Evolutionary conservation across 2,888 invertebrate genomes (phyloP).

Genomic region (Peribatodes rhomboidaria): DNA sequence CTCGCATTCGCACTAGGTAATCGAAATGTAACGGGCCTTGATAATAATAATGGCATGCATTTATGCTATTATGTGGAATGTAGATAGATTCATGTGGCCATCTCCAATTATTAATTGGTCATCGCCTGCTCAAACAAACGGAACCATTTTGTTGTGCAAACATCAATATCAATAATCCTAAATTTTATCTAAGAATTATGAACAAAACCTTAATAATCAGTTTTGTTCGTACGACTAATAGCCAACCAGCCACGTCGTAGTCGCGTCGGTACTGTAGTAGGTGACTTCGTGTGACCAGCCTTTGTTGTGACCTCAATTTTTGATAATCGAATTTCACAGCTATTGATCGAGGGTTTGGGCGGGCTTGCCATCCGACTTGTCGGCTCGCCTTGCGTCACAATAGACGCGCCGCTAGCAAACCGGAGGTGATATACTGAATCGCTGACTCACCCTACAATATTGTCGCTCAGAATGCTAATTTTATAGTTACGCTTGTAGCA

Average conservation of each 20-base stretch:
- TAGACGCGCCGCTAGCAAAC: constrained; percentile 48
- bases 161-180: no score
- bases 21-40: no score
- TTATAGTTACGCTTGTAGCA: constrained; percentile 81
- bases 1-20: no score
- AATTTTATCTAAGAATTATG: no score
- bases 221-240: not conserved
- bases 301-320: constrained; percentile 63
- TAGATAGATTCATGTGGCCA: no score
- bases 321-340: constrained; percentile 79
- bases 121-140: no score
- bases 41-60: no score
- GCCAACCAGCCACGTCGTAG: not conserved
- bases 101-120: no score
- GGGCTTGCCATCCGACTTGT: constrained; percentile 76
- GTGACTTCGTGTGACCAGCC: not conserved
- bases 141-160: no score
- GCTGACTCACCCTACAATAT: constrained; percentile 83
- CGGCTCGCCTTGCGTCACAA: constrained; percentile 73
- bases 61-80: no score
- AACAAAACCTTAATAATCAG: no score
- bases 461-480: constrained; percentile 84
- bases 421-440: constrained; percentile 75
- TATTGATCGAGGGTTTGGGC: constrained; percentile 81
- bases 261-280: no score